Evolutionary conservation across 2,113 vertebrate species (phyloP).

Genomic region (Muntiacus reevesi): DNA sequence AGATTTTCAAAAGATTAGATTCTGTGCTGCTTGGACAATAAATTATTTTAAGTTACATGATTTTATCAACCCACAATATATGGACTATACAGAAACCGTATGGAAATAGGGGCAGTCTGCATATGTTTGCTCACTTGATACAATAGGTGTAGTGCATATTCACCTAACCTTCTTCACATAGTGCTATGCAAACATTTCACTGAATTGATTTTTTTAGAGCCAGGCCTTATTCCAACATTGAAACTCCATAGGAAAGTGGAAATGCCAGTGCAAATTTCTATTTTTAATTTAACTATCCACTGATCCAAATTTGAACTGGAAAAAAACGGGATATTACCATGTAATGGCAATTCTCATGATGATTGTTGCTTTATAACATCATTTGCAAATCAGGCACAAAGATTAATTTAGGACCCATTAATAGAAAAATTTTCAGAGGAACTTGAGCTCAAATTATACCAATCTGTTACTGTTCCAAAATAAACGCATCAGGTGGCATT

Average conservation of each 20-base stretch:
- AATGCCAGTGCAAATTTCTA: constrained; percentile 21
- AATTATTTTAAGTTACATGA: constrained; percentile 2
- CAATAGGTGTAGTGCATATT: constrained; percentile 26
- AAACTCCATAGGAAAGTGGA: constrained; percentile 23
- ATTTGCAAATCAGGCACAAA: constrained; percentile 45
- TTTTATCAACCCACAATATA: background rate
- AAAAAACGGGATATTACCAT: background rate
- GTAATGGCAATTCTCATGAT: background rate
- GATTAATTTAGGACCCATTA: constrained; percentile 78
- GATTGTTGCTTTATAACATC: constrained; percentile 36
- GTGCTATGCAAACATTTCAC: constrained; percentile 24
- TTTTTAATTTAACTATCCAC: constrained; percentile 44
- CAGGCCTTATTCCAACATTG: constrained; percentile 35
- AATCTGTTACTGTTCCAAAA: constrained; percentile 83
- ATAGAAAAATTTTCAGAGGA: constrained; percentile 76
- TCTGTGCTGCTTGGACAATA: background rate
- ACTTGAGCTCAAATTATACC: constrained; percentile 78
- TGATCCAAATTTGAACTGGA: background rate
- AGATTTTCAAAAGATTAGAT: constrained; percentile 18
- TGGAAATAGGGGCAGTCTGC: background rate
- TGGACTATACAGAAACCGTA: background rate
- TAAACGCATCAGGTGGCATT: constrained; percentile 86
- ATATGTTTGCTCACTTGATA: constrained; percentile 25
- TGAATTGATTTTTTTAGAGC: constrained; percentile 30
- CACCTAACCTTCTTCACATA: constrained; percentile 54